Evolutionary conservation across 2,113 vertebrate species (phyloP).

Genomic region (Symphodus melops): DNA sequence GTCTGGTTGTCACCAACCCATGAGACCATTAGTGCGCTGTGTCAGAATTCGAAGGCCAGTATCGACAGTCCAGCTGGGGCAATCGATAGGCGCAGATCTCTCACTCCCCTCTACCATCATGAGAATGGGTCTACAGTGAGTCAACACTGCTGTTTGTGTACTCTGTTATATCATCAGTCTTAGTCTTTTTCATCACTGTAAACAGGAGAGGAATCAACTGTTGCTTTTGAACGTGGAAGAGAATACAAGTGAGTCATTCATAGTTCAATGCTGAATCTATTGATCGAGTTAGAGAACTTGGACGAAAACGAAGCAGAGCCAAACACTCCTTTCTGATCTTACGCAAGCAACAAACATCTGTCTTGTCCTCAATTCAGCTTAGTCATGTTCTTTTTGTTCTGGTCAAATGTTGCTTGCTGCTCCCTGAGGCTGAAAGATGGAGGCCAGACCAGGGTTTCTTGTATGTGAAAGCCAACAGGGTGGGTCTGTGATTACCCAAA

Average conservation of each 20-base stretch:
- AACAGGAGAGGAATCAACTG: conserved; percentile 42
- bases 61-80: conserved; percentile 62
- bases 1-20: conserved; percentile 36
- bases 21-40: conserved; percentile 59
- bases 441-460: conserved; percentile 40
- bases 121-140: conserved; percentile 31
- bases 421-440: conserved; percentile 22
- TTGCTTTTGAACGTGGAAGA: conserved; percentile 18
- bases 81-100: conserved; percentile 64
- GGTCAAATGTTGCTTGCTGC: conserved; percentile 13
- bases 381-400: conserved; percentile 28
- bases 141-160: conserved; percentile 29
- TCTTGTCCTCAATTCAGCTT: conserved; percentile 36
- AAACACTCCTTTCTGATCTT: conserved; percentile 5
- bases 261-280: not conserved
- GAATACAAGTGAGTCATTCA: conserved; percentile 7
- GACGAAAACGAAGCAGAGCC: conserved; percentile 6
- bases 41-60: conserved; percentile 63
- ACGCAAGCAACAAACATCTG: conserved; percentile 12
- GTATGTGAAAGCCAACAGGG: conserved; percentile 57
- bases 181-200: conserved; percentile 5
- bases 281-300: conserved; percentile 1
- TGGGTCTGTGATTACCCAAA: conserved; percentile 57
- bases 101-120: conserved; percentile 60
- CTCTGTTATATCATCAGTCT: conserved; percentile 11